A percentile compares a stretch with the other conserved stretches of the same genome.
Conservation (phyloP, 2,888 invertebrate genomes). For the Chloroclystis v-ata region DNA sequence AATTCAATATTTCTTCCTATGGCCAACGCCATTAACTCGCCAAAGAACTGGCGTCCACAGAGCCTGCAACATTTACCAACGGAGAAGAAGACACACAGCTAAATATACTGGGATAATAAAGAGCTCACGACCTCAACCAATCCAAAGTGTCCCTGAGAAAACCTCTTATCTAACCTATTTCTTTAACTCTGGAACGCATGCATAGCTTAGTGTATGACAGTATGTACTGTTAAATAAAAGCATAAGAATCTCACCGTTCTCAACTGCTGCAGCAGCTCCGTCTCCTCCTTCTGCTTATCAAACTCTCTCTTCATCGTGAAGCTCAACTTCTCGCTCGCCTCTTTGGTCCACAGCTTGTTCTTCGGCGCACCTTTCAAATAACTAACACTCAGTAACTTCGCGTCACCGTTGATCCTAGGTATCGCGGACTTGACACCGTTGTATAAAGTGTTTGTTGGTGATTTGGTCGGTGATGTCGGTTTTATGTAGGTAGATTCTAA, state of each 20-base stretch:
- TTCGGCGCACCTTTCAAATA: slow-evolving; percentile 78
- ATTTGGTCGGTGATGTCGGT: slow-evolving; percentile 82
- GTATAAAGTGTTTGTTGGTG: slow-evolving; percentile 78
- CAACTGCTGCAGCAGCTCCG: slow-evolving; percentile 89
- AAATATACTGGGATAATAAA: too few relatives aligned
- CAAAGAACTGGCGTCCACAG: too few relatives aligned
- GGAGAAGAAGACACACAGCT: too few relatives aligned
- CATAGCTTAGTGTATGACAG: too few relatives aligned
- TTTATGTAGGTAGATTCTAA: slow-evolving; percentile 77
- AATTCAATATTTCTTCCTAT: too few relatives aligned
- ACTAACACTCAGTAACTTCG: slow-evolving; percentile 76
- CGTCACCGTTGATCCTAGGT: slow-evolving; percentile 61
- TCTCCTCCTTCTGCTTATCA: slow-evolving; percentile 93
- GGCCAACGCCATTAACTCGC: too few relatives aligned
- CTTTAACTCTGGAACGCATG: too few relatives aligned
- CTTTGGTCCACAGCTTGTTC: slow-evolving; percentile 84
- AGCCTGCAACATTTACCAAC: too few relatives aligned
- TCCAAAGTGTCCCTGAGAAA: too few relatives aligned
- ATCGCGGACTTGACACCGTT: slow-evolving; percentile 70
- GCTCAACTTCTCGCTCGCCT: slow-evolving; percentile 86
- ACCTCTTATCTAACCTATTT: too few relatives aligned
- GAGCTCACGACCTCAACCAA: too few relatives aligned
- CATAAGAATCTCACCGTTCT: slow-evolving; percentile 83
- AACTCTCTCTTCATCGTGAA: slow-evolving; percentile 96
- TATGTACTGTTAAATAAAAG: neutral